Evolutionary conservation across 2,113 vertebrate genomes (phyloP).

Genomic region (Nerophis lumbriciformis): DNA sequence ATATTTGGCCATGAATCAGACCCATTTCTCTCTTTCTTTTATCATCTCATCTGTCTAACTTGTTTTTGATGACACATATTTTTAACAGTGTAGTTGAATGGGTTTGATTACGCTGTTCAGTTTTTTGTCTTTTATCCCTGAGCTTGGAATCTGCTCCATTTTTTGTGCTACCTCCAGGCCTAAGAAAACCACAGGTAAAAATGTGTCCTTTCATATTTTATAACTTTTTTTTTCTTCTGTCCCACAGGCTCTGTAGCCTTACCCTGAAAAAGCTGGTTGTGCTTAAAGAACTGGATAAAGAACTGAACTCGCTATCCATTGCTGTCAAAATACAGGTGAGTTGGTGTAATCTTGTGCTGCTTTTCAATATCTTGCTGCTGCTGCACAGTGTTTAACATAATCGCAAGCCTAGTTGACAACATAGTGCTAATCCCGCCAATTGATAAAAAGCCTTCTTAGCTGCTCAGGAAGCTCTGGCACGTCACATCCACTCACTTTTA

Average conservation of each 20-base stretch:
- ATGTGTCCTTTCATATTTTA: constrained; percentile 5
- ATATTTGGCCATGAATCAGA: constrained; percentile 21
- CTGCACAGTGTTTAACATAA: constrained; percentile 13
- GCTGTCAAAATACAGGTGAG: constrained; percentile 76
- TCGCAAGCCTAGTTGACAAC: constrained; percentile 18
- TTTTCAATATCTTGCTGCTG: constrained; percentile 5
- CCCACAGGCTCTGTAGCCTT: constrained; percentile 80
- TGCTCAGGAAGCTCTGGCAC: constrained; percentile 28
- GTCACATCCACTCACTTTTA: constrained; percentile 36
- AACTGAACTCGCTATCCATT: constrained; percentile 77
- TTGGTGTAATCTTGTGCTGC: constrained; percentile 21
- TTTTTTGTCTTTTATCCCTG: background rate
- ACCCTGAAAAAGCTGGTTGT: constrained; percentile 81
- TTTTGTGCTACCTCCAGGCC: background rate
- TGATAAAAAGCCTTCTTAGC: constrained; percentile 40
- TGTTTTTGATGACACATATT: constrained; percentile 1
- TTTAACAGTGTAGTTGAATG: background rate
- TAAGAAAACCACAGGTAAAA: constrained; percentile 5
- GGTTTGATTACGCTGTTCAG: constrained; percentile 5
- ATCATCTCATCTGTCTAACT: constrained; percentile 9
- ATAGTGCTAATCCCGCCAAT: constrained; percentile 37
- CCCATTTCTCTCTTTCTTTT: constrained; percentile 5
- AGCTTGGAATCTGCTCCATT: background rate
- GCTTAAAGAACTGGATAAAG: constrained; percentile 82
- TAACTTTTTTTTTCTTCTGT: constrained; percentile 16